Evolutionary conservation across 2,888 invertebrate species (phyloP).

Genomic region (Tinea pellionella): DNA sequence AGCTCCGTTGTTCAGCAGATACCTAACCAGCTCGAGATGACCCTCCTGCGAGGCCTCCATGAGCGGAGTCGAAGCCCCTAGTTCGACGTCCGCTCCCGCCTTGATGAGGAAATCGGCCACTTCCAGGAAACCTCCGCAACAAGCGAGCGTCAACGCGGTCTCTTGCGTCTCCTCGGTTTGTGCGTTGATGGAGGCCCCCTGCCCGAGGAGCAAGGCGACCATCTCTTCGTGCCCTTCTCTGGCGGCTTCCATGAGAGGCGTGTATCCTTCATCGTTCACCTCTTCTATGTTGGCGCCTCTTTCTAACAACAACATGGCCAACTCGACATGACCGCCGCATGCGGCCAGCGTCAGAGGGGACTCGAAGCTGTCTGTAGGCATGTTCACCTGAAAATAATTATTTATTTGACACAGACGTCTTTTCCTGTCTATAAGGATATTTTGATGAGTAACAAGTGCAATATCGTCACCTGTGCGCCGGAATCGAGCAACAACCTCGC

Average conservation of each 20-base stretch:
- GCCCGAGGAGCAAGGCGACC: constrained; percentile 92
- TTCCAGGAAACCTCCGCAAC: constrained; percentile 95
- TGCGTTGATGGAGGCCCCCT: constrained; percentile 96
- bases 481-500: constrained; percentile 93
- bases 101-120: constrained; percentile 92
- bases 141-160: constrained; percentile 93
- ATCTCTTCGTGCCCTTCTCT: constrained; percentile 97
- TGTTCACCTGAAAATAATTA: constrained; percentile 82
- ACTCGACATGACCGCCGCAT: constrained; percentile 97
- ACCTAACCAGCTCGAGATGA: constrained; percentile 91
- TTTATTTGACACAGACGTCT: neutral
- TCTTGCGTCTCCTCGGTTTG: constrained; percentile 99
- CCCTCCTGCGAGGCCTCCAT: constrained; percentile 99
- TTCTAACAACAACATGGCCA: constrained; percentile 95
- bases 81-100: constrained; percentile 93
- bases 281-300: constrained; percentile 99
- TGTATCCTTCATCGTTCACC: constrained; percentile 99
- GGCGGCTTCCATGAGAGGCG: constrained; percentile 99
- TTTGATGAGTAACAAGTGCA: no score
- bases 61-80: constrained; percentile 96
- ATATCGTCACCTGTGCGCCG: constrained; percentile 85
- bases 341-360: constrained; percentile 98
- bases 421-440: no score
- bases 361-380: constrained; percentile 99
- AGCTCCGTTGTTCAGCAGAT: constrained; percentile 85